Percentiles rank a stretch among this genome's conserved stretches.
phyloP scores from a whole-genome alignment of 2,888 invertebrate species.

The Diarsia rubi region DNA sequence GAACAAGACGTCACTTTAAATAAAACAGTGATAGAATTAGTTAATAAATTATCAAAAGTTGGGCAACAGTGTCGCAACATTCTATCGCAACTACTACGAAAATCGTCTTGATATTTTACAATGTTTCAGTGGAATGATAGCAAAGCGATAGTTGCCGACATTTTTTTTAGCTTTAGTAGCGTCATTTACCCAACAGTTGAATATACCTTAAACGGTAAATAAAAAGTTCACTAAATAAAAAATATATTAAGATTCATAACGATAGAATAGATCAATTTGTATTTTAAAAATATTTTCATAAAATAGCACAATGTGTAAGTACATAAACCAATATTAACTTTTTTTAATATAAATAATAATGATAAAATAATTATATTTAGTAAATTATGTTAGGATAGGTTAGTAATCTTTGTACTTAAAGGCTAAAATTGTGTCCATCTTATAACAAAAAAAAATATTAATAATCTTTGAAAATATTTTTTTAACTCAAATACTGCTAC shows the following conservation, averaged over 20 bases:
- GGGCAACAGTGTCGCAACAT: slow-evolving; percentile 47
- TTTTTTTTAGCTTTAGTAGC: slow-evolving; percentile 14
- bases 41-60: slow-evolving; percentile 29
- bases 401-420: slow-evolving; percentile 88
- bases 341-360: slow-evolving; percentile 74
- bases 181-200: slow-evolving; percentile 43
- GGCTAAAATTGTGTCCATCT: slow-evolving; percentile 79
- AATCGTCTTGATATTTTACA: slow-evolving; percentile 63
- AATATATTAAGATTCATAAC: slow-evolving; percentile 78
- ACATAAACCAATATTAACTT: slow-evolving; percentile 86
- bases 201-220: slow-evolving; percentile 59
- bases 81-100: slow-evolving; percentile 59
- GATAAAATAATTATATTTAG: slow-evolving; percentile 69
- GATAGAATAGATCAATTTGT: slow-evolving; percentile 77
- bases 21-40: slow-evolving; percentile 3
- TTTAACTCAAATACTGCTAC: slow-evolving; percentile 83
- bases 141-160: slow-evolving; percentile 43
- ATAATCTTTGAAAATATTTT: slow-evolving; percentile 72
- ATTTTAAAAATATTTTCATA: slow-evolving; percentile 75
- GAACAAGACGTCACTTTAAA: slow-evolving; percentile 16
- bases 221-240: slow-evolving; percentile 65
- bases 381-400: slow-evolving; percentile 82
- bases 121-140: slow-evolving; percentile 67
- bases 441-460: slow-evolving; percentile 76
- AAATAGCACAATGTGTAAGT: slow-evolving; percentile 83